Evolutionary conservation across 1,140 invertebrate genomes (phyloP).

Genomic region (Oedothorax gibbosus): DNA sequence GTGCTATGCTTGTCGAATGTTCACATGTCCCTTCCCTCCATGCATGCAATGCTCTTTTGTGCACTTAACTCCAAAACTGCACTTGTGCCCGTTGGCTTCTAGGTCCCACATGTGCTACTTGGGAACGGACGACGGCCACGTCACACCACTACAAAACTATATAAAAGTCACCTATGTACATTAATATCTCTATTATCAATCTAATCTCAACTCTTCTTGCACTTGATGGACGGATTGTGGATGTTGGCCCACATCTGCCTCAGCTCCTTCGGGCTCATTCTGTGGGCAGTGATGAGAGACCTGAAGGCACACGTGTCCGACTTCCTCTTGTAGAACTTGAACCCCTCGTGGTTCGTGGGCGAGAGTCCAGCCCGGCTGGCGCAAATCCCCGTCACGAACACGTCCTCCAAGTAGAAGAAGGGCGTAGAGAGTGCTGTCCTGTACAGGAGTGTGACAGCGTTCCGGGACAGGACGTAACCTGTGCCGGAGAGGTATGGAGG

Average conservation of each 20-base stretch:
- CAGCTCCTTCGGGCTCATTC: conserved; percentile 60
- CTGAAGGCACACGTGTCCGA: conserved; percentile 57
- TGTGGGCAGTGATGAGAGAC: conserved; percentile 61
- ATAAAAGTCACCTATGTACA: too few species aligned
- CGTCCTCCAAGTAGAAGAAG: conserved; percentile 68
- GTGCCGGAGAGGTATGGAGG: conserved; percentile 88
- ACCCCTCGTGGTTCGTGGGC: conserved; percentile 60
- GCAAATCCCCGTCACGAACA: conserved; percentile 69
- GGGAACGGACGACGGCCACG: too few species aligned
- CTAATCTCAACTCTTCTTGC: conserved; percentile 49
- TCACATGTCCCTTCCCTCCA: too few species aligned
- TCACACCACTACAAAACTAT: too few species aligned
- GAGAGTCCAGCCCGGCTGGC: conserved; percentile 48
- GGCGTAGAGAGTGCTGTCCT: conserved; percentile 67
- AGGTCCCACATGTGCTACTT: too few species aligned
- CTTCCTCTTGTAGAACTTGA: conserved; percentile 62
- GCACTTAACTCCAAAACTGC: too few species aligned
- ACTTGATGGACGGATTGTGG: conserved; percentile 57
- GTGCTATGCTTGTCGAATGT: too few species aligned
- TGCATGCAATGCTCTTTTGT: too few species aligned
- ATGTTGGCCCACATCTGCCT: conserved; percentile 45
- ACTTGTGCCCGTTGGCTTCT: too few species aligned
- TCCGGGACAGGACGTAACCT: conserved; percentile 82
- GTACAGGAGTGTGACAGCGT: conserved; percentile 64
- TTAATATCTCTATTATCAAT: background rate